phyloP scores from a whole-genome alignment of 2,888 invertebrate species.

The Caenorhabditis virilis region DNA sequence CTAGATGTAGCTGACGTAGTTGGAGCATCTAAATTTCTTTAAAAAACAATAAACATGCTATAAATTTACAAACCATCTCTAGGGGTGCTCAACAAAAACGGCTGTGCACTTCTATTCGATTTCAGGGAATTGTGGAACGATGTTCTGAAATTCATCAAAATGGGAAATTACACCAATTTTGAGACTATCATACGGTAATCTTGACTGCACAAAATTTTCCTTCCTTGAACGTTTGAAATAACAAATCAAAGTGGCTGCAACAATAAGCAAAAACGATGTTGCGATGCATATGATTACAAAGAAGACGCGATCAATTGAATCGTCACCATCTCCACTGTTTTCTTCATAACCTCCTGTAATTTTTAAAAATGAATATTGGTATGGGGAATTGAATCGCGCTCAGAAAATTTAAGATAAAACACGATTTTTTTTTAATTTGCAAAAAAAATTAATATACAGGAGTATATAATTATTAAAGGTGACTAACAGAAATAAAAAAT shows the following conservation, averaged over 20 bases:
- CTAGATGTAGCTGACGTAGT: conserved; percentile 30
- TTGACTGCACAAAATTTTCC: conserved; percentile 29
- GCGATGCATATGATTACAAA: conserved; percentile 44
- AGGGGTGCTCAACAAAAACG: conserved; percentile 41
- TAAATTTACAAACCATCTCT: conserved; percentile 24
- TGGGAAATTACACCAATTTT: too few relatives aligned
- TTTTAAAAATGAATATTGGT: too few relatives aligned
- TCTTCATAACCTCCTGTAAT: conserved; percentile 30
- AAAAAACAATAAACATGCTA: not conserved
- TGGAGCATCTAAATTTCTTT: conserved; percentile 14
- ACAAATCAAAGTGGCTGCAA: conserved; percentile 43
- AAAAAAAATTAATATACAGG: too few relatives aligned
- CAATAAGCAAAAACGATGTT: conserved; percentile 42
- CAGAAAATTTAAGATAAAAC: too few relatives aligned
- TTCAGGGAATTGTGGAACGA: conserved; percentile 45
- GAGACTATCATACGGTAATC: conserved; percentile 26
- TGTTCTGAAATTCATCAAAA: conserved; percentile 26
- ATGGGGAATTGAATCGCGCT: too few relatives aligned
- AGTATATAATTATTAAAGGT: too few relatives aligned
- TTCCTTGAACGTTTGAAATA: conserved; percentile 50
- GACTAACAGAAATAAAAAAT: too few relatives aligned
- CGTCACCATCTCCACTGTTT: conserved; percentile 22
- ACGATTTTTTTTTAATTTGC: too few relatives aligned
- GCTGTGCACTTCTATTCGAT: conserved; percentile 42
- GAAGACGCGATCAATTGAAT: conserved; percentile 28